Evolutionary conservation across 2,797 vertebrate genomes (phyloP), one percentile per base, ranked within the genome.

Genomic region (Anabacerthia variegaticeps): DNA sequence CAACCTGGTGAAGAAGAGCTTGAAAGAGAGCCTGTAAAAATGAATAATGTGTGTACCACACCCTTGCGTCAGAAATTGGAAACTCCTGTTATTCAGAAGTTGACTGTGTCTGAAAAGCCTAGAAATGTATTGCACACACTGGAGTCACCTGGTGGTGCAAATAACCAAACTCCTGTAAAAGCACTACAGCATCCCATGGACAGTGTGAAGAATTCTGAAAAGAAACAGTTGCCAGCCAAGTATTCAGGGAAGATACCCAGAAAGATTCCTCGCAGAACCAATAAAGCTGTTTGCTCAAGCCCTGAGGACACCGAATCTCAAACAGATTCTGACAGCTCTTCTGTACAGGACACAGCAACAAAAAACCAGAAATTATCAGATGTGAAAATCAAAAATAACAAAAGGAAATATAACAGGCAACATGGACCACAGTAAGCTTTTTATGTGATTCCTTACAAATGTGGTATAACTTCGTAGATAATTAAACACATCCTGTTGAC

Each of bases 361-460:
- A 67, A 86, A 73, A 81, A 67, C 0, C 41, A 12, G 59, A 92
- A 79, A 37, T 55, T 48, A 37, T 1, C 85, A 73, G n/a, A 92
- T 73, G 13, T 19, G 39, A 83, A 92, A 87, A 72, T 4, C 37
- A 84, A 67, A 92, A 93, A 30, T 43, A 78, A 72, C 3, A 91
- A 72, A 93, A 93, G 91, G 72, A 93, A 89, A 19, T 12, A 0
- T 37, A 41, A 22, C 2, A 9, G 1, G 4, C 56, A 24, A 3
- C 61, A 1, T 34, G 34, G 7, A 44, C 43, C 28, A 34, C 46
- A 72, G 96, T 97, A 95, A 93, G 96, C 23, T 56, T 90, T 95
- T 81, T 54, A 46, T 67, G 19, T 62, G 27, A 44, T 92, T 86
- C 43, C 28, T 86, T 88, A 58, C 22, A 37, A 78, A 14, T 51